phyloP scores from a whole-genome alignment of 2,113 vertebrate species.

The Saccopteryx bilineata region DNA sequence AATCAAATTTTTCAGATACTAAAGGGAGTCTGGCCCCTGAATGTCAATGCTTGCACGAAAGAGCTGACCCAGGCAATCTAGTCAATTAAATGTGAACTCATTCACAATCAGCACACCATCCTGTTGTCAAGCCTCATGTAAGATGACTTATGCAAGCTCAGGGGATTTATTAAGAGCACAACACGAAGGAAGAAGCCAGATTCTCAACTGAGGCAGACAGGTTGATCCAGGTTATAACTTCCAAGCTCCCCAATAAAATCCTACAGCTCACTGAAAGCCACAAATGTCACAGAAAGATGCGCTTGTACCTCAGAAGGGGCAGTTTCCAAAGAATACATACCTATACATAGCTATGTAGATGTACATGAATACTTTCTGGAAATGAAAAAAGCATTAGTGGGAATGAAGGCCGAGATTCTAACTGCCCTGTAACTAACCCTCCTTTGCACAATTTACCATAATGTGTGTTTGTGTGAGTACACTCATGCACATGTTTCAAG shows the following conservation, averaged over 20 bases:
- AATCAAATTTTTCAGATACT: neutral
- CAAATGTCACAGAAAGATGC: neutral
- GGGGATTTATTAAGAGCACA: constrained; percentile 51
- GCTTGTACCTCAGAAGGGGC: neutral
- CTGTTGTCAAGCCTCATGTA: neutral
- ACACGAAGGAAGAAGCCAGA: constrained; percentile 61
- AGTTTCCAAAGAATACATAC: constrained; percentile 15
- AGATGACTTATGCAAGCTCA: constrained; percentile 3
- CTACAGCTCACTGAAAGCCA: neutral
- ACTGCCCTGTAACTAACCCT: neutral
- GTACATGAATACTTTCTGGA: neutral
- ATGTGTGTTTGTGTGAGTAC: neutral
- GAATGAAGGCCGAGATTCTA: neutral
- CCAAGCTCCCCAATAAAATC: constrained; percentile 10
- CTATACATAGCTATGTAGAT: neutral
- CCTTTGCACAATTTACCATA: neutral
- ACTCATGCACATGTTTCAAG: neutral
- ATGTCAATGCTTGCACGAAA: neutral
- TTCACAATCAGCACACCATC: neutral
- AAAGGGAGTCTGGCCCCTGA: neutral
- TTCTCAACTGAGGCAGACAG: neutral
- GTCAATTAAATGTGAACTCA: neutral
- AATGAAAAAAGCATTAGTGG: neutral
- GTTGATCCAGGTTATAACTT: constrained; percentile 17
- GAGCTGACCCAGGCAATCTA: neutral